Evolutionary conservation across 2,888 invertebrate species (phyloP).

Genomic region (Leptinotarsa peninsularis): DNA sequence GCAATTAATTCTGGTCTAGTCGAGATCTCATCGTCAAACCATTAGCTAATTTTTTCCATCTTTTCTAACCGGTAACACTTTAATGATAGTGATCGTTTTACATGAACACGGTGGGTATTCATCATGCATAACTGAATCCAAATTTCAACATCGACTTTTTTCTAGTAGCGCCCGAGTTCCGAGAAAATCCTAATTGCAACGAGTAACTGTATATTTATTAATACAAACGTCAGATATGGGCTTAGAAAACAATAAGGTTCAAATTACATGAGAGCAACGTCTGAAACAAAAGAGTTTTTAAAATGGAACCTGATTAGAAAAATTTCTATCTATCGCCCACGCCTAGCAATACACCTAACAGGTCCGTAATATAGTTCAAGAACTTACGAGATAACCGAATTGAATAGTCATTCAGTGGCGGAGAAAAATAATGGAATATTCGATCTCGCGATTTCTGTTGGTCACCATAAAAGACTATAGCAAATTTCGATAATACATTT

Average conservation of each 20-base stretch:
- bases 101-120: not conserved
- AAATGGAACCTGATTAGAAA: constrained; percentile 23
- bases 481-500: too few relatives aligned
- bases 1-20: not conserved
- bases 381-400: constrained; percentile 1
- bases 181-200: constrained; percentile 36
- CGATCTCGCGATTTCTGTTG: too few relatives aligned
- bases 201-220: constrained; percentile 30
- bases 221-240: constrained; percentile 19
- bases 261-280: constrained; percentile 14
- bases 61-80: not conserved
- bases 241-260: constrained; percentile 27
- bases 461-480: too few relatives aligned
- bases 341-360: not conserved
- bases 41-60: not conserved
- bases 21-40: not conserved
- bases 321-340: constrained; percentile 26
- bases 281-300: constrained; percentile 24
- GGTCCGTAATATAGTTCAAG: constrained; percentile 2
- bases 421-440: not conserved
- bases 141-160: constrained; percentile 11
- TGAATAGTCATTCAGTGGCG: not conserved
- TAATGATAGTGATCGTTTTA: constrained; percentile 2
- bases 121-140: constrained; percentile 7
- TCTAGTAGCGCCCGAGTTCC: constrained; percentile 16